Conservation (phyloP, 1,140 invertebrate genomes). For the Aphis gossypii region DNA sequence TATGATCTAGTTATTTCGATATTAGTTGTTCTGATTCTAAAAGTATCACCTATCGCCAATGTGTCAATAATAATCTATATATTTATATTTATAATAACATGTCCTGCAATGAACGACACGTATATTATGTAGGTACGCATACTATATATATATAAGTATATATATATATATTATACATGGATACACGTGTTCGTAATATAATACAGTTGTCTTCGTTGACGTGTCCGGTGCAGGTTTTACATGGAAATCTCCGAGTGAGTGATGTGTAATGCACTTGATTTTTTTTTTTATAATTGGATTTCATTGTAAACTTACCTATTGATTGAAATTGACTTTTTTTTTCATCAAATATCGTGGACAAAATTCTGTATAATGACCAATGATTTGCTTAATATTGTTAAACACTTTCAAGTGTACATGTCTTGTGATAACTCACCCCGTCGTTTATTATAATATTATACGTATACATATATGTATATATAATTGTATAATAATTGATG, state of each 20-base stretch:
- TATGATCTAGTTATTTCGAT: conserved; percentile 7
- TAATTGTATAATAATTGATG: not conserved
- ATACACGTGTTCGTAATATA: not conserved
- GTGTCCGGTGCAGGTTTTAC: not conserved
- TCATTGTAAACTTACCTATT: not conserved
- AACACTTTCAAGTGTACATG: not conserved
- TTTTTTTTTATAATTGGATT: conserved; percentile 27
- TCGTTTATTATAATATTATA: not conserved
- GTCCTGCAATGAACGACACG: not conserved
- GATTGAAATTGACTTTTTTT: not conserved
- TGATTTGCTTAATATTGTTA: not conserved
- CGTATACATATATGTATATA: not conserved
- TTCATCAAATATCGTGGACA: not conserved
- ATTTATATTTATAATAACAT: not conserved
- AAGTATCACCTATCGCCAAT: not conserved
- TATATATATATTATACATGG: not conserved
- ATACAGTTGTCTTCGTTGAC: not conserved
- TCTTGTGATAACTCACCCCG: not conserved
- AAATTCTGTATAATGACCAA: not conserved
- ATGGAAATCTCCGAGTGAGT: not conserved
- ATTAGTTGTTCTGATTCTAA: not conserved
- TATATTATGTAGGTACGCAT: not conserved
- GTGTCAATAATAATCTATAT: not conserved
- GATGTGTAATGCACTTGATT: not conserved
- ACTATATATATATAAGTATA: not conserved